phyloP scores from a whole-genome alignment of 2,888 invertebrate genomes.

The Cheilosia urbana region DNA sequence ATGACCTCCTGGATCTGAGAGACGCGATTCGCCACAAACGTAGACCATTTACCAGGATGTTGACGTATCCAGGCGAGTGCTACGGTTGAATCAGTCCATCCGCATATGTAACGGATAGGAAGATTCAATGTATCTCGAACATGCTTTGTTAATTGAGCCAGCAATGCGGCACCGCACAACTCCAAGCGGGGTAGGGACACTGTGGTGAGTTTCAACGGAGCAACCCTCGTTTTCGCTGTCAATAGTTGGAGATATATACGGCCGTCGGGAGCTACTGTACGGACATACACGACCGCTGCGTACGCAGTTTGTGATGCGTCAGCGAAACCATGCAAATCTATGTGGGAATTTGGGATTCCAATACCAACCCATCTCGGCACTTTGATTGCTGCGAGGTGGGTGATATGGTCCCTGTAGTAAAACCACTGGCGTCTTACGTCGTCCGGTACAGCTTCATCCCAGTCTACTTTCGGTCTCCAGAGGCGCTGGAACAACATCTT shows the following conservation, averaged over 20 bases:
- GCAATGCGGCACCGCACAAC: constrained; percentile 16
- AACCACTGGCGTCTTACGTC: constrained; percentile 14
- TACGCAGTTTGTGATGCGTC: constrained; percentile 46
- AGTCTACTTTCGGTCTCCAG: constrained; percentile 32
- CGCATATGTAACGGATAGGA: constrained; percentile 14
- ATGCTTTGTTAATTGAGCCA: constrained; percentile 16
- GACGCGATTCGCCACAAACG: constrained; percentile 29
- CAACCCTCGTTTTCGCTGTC: constrained; percentile 40
- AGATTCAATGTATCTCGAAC: not conserved
- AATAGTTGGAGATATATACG: constrained; percentile 2
- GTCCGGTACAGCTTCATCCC: constrained; percentile 29
- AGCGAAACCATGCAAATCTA: constrained; percentile 39
- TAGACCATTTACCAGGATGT: constrained; percentile 27
- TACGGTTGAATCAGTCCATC: constrained; percentile 44
- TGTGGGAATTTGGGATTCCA: constrained; percentile 19
- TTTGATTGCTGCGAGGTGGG: constrained; percentile 44
- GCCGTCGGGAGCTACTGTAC: constrained; percentile 29
- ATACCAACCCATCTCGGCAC: constrained; percentile 31
- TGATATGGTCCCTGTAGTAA: constrained; percentile 14
- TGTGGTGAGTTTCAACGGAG: constrained; percentile 15
- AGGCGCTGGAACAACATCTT: constrained; percentile 29
- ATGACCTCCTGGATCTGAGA: constrained; percentile 20
- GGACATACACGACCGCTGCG: constrained; percentile 33
- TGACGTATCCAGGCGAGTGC: constrained; percentile 46
- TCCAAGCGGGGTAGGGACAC: constrained; percentile 27